These are phyloP conservation scores for Oscheius sp. DNA, from an alignment of 2,888 invertebrate genomes.

Conservation along the genomic window DNA sequence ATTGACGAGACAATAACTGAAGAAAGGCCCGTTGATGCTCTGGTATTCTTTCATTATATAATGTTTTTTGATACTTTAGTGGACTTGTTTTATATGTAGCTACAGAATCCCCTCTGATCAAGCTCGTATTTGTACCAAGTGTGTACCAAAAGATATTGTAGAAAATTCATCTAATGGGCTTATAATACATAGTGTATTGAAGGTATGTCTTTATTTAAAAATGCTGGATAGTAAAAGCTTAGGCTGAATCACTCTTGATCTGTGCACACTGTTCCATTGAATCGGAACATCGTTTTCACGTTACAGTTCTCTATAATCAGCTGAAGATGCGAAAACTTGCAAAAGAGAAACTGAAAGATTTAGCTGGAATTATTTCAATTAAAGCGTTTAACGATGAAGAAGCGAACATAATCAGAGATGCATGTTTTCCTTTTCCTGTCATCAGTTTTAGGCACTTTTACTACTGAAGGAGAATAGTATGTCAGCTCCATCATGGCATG, in stretches of 20 bases:
- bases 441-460: not conserved
- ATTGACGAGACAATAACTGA: not conserved
- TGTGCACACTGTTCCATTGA: conserved; percentile 18
- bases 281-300: not conserved
- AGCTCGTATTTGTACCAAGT: conserved; percentile 1
- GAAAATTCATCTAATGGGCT: not conserved
- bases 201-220: not conserved
- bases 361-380: not conserved
- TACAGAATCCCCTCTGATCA: not conserved
- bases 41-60: too few relatives aligned
- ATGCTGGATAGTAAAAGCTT: too few relatives aligned
- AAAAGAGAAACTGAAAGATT: not conserved
- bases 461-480: not conserved
- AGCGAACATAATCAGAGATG: too few relatives aligned
- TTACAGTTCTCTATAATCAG: not conserved
- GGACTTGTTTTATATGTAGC: not conserved
- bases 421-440: too few relatives aligned
- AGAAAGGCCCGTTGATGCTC: not conserved
- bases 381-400: not conserved
- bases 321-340: not conserved
- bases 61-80: not conserved
- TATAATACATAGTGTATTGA: not conserved
- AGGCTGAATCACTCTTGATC: not conserved
- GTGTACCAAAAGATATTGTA: not conserved
- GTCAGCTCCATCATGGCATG: not conserved